Conservation (phyloP, 2,888 invertebrate species). For the Ditula angustiorana region DNA sequence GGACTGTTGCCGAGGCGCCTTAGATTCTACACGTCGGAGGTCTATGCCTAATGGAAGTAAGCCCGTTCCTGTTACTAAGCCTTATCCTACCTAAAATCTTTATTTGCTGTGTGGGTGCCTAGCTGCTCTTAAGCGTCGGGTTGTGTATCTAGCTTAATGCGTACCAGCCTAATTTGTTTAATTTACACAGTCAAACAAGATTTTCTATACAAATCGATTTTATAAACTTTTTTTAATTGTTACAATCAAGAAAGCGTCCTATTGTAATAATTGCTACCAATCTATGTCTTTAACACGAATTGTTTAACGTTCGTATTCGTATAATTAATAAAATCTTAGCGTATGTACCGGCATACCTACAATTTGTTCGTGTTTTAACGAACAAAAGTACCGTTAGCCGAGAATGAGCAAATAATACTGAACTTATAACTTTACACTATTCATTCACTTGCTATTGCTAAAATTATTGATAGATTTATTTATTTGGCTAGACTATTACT, state of each 20-base stretch:
- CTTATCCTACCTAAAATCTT: not conserved
- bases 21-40: not conserved
- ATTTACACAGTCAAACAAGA: not conserved
- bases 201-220: not conserved
- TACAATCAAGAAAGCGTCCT: not conserved
- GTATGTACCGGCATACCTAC: too few species aligned
- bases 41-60: not conserved
- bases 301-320: too few species aligned
- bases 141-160: not conserved
- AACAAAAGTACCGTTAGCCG: too few species aligned
- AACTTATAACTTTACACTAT: too few species aligned
- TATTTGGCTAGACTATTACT: too few species aligned
- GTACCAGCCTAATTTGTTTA: not conserved
- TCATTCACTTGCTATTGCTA: too few species aligned
- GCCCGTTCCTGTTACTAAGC: not conserved
- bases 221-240: not conserved
- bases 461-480: too few species aligned
- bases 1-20: not conserved
- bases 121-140: not conserved
- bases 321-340: too few species aligned
- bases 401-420: too few species aligned
- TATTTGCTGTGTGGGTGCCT: not conserved
- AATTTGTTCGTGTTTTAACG: too few species aligned
- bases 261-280: not conserved
- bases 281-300: not conserved